phyloP scores from a whole-genome alignment of 2,113 vertebrate species.

The Macroglossus sobrinus region DNA sequence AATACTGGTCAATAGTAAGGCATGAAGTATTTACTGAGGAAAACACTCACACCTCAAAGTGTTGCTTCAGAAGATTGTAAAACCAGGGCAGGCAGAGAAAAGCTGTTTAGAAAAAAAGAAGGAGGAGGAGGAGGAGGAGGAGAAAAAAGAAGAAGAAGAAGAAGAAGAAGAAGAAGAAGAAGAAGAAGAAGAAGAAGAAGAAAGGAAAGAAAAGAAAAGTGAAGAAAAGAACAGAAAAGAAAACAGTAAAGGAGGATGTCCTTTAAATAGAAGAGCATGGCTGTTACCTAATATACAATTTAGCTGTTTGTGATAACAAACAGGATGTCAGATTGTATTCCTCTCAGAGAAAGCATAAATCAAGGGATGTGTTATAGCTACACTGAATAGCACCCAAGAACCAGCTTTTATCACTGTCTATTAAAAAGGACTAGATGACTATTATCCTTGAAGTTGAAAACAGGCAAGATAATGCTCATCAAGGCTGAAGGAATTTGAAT shows the following conservation, averaged over 20 bases:
- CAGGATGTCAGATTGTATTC: not conserved
- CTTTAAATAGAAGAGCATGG: not conserved
- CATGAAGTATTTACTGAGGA: not conserved
- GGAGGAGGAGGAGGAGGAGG: no score
- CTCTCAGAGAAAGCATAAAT: not conserved
- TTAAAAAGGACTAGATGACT: no score
- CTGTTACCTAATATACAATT: conserved; percentile 11
- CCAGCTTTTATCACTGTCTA: not conserved
- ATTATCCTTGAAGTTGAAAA: not conserved
- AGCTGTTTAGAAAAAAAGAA: not conserved
- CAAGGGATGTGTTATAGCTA: not conserved
- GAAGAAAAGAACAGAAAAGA: not conserved
- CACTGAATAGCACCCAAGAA: not conserved
- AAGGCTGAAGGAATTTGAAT: not conserved
- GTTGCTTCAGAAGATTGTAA: conserved; percentile 1
- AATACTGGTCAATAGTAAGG: not conserved
- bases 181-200: no score
- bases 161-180: not conserved
- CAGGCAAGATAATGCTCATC: not conserved
- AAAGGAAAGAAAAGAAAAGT: rapidly evolving
- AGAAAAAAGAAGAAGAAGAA: not conserved
- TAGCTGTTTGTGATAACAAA: not conserved
- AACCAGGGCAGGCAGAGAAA: conserved; percentile 17
- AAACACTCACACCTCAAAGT: not conserved
- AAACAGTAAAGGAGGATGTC: not conserved